Conservation (phyloP, 1,140 invertebrate genomes). For the Drosophila ogumai region DNA sequence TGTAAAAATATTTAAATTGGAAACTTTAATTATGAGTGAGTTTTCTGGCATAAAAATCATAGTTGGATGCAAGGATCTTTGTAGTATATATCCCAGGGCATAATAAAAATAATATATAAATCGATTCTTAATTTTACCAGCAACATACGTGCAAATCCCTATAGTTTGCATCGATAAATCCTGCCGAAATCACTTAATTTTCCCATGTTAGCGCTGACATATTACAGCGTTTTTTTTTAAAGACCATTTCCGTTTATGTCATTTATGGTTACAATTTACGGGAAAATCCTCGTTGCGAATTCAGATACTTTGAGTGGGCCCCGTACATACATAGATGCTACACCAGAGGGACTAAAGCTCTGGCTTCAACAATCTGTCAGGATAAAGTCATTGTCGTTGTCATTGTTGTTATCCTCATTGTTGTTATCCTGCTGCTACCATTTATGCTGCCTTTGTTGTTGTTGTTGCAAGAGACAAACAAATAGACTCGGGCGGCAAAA, state of each 20-base stretch:
- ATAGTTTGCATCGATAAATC: background rate
- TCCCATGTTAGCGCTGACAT: background rate
- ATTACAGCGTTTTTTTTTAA: conserved; percentile 12
- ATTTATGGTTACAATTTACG: conserved; percentile 35
- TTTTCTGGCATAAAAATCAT: background rate
- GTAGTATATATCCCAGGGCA: background rate
- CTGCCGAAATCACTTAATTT: background rate
- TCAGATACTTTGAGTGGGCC: conserved; percentile 17
- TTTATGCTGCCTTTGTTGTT: conserved; percentile 12
- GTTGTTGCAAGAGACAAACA: conserved; percentile 54
- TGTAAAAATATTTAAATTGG: background rate
- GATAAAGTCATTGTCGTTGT: conserved; percentile 79
- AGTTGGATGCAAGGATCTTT: background rate
- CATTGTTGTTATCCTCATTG: conserved; percentile 77
- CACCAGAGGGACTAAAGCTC: conserved; percentile 33
- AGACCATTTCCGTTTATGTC: conserved; percentile 33
- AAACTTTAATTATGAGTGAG: background rate
- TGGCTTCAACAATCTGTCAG: conserved; percentile 73
- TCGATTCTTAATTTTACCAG: background rate
- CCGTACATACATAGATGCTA: background rate
- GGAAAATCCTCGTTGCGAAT: conserved; percentile 25
- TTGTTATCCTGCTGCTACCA: conserved; percentile 54
- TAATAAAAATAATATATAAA: background rate
- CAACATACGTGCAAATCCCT: background rate
- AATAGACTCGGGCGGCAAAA: conserved; percentile 49